phyloP scores from a whole-genome alignment of 2,888 invertebrate species.

The Actias luna region DNA sequence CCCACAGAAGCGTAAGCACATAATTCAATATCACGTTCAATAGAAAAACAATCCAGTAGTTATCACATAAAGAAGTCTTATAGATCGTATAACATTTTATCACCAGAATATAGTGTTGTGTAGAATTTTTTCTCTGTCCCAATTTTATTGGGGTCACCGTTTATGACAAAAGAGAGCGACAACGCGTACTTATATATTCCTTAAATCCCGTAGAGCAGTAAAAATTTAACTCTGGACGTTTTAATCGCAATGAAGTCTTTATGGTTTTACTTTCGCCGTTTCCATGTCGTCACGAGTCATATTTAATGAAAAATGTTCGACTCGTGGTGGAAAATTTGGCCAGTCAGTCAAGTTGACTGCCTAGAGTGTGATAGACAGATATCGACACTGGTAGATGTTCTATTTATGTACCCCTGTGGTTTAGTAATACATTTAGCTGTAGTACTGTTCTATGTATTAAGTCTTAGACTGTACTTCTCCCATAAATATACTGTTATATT shows the following conservation, averaged over 20 bases:
- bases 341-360: too few species aligned
- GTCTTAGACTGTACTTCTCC: background rate
- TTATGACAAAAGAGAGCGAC: constrained; percentile 3
- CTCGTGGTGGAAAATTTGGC: too few species aligned
- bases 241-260: background rate
- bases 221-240: background rate
- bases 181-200: background rate
- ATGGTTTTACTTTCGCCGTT: background rate
- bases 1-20: too few species aligned
- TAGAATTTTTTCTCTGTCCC: constrained; percentile 2
- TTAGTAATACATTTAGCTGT: background rate
- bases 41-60: background rate
- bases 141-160: constrained; percentile 9
- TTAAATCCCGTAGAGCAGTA: background rate
- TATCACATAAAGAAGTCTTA: constrained; percentile 4
- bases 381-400: too few species aligned
- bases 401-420: too few species aligned
- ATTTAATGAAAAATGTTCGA: too few species aligned
- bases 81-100: background rate
- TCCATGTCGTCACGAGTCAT: too few species aligned
- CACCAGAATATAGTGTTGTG: constrained; percentile 1
- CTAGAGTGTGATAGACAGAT: too few species aligned
- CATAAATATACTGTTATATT: background rate
- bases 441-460: background rate
- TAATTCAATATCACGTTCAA: background rate